These are phyloP conservation scores for Drosophila kambysellisi DNA, from an alignment of 2,888 invertebrate genomes.

Conservation along the genomic window DNA sequence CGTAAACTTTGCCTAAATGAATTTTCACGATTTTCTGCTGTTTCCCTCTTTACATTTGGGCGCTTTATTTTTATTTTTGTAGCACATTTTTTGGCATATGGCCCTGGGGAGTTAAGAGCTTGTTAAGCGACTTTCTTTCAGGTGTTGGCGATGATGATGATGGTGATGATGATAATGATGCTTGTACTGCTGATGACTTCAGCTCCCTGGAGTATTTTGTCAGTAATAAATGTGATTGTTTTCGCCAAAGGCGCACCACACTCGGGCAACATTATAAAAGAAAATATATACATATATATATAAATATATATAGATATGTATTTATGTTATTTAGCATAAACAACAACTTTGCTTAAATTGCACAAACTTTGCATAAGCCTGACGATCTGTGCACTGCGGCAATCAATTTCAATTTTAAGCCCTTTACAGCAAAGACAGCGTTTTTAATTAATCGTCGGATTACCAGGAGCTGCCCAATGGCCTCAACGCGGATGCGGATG, in stretches of 20 bases:
- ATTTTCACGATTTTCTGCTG: slow-evolving; percentile 54
- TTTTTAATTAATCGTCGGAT: slow-evolving; percentile 84
- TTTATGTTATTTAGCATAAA: slow-evolving; percentile 68
- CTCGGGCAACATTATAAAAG: slow-evolving; percentile 35
- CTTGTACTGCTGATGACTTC: slow-evolving; percentile 58
- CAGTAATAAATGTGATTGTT: slow-evolving; percentile 76
- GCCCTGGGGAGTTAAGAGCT: slow-evolving; percentile 68
- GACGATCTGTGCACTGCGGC: slow-evolving; percentile 49
- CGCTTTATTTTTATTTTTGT: slow-evolving; percentile 52
- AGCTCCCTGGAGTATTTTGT: slow-evolving; percentile 61
- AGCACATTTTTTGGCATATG: slow-evolving; percentile 54
- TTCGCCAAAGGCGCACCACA: slow-evolving; percentile 53
- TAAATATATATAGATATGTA: slow-evolving; percentile 36
- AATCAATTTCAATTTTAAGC: slow-evolving; percentile 80
- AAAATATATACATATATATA: slow-evolving; percentile 45
- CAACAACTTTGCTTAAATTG: slow-evolving; percentile 63
- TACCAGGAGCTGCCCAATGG: slow-evolving; percentile 63
- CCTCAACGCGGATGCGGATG: slow-evolving; percentile 23
- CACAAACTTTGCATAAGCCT: slow-evolving; percentile 68
- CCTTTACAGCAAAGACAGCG: slow-evolving; percentile 81
- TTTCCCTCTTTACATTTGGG: slow-evolving; percentile 21
- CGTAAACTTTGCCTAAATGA: slow-evolving; percentile 73
- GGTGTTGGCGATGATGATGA: slow-evolving; percentile 48
- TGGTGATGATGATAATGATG: slow-evolving; percentile 27
- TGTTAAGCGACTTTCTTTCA: slow-evolving; percentile 71